phyloP scores from a whole-genome alignment of 2,797 vertebrate species.

The Clamator glandarius region DNA sequence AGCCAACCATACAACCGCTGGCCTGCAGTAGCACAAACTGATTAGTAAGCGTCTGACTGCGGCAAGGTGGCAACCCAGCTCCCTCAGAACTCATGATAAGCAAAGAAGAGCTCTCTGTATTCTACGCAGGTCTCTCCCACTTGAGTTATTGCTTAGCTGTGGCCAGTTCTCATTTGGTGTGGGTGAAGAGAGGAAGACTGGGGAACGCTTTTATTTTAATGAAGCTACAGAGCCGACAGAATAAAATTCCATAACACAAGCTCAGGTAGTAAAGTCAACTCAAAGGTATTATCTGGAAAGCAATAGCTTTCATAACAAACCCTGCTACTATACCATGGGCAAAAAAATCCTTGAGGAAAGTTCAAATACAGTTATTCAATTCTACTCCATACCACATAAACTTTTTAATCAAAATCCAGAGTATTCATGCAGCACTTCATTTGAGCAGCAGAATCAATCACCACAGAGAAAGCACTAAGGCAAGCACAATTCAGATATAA shows the following conservation, averaged over 20 bases:
- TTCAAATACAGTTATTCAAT: constrained; percentile 45
- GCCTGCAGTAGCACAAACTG: neutral
- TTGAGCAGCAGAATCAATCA: constrained; percentile 48
- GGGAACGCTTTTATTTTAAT: neutral
- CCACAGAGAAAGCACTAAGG: constrained; percentile 17
- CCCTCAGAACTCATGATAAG: neutral
- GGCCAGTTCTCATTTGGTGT: neutral
- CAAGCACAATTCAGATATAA: constrained; percentile 21
- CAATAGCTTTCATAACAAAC: neutral
- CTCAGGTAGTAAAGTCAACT: neutral
- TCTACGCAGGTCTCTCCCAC: neutral
- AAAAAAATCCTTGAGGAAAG: constrained; percentile 35
- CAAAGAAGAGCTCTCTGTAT: neutral
- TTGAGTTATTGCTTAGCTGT: neutral
- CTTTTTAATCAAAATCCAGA: constrained; percentile 56
- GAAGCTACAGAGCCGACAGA: neutral
- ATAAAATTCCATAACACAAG: neutral
- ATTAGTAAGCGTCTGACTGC: neutral
- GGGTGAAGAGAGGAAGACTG: neutral
- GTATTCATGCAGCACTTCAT: constrained; percentile 50
- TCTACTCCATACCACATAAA: constrained; percentile 24
- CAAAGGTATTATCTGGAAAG: neutral
- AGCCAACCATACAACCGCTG: neutral
- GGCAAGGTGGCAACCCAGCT: neutral
- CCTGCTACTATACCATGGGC: neutral